These are phyloP conservation scores for Fukomys damarensis DNA, from an alignment of 2,113 vertebrate genomes.

Conservation along the genomic window DNA sequence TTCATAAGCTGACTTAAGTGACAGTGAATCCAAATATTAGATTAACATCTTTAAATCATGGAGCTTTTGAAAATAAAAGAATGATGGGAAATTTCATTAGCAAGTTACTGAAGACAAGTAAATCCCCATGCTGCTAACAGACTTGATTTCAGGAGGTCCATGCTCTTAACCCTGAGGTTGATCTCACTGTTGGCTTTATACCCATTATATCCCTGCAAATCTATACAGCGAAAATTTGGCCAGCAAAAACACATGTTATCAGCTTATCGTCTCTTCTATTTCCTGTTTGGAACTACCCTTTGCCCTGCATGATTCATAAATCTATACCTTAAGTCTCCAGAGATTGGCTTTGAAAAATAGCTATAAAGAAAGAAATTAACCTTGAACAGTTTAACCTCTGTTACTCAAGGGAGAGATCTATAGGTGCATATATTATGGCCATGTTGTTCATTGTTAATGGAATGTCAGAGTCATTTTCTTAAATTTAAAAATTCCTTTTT, in stretches of 20 bases:
- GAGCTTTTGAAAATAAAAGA: conserved; percentile 43
- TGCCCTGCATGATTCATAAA: conserved; percentile 57
- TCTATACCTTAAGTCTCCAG: neutral
- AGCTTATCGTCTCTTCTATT: conserved; percentile 35
- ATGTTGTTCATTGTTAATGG: conserved; percentile 46
- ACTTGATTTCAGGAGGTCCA: neutral
- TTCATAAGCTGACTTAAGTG: conserved; percentile 21
- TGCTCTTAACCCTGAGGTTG: neutral
- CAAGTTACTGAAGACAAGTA: conserved; percentile 11
- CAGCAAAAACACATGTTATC: conserved; percentile 26
- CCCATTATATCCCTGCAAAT: conserved; percentile 42
- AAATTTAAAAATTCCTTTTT: conserved; percentile 50
- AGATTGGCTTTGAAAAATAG: conserved; percentile 59
- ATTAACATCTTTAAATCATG: neutral
- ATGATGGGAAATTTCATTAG: conserved; percentile 21
- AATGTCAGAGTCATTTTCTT: conserved; percentile 58
- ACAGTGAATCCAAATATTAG: neutral
- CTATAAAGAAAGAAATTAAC: conserved; percentile 63
- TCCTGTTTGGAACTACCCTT: conserved; percentile 62
- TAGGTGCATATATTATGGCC: conserved; percentile 23
- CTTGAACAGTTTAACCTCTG: conserved; percentile 60
- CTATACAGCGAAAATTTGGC: conserved; percentile 57
- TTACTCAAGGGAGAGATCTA: conserved; percentile 51
- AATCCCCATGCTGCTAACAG: neutral
- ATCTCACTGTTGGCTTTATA: conserved; percentile 51